Evolutionary conservation across 2,888 invertebrate species (phyloP).

Genomic region (Melipona beecheii): DNA sequence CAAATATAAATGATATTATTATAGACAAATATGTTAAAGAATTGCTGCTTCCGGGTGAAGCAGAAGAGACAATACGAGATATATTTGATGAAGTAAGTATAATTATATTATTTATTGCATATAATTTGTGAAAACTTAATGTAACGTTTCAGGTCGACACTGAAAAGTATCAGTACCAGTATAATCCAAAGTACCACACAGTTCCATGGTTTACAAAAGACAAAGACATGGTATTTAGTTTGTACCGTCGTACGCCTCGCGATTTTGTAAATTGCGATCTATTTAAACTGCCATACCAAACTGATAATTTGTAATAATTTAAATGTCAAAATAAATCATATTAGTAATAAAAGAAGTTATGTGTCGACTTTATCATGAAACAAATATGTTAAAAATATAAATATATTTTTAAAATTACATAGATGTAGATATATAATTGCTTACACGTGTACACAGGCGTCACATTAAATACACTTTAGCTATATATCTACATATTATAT

Average conservation of each 20-base stretch:
- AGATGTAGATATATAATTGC: constrained; percentile 32
- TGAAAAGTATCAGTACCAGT: background rate
- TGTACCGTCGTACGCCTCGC: background rate
- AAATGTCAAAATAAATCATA: background rate
- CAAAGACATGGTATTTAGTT: rapidly evolving
- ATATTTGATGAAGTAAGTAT: background rate
- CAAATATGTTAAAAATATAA: constrained; percentile 61
- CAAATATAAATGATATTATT: rapidly evolving
- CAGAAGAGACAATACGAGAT: rapidly evolving
- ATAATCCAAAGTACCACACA: background rate
- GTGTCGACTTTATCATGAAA: constrained; percentile 25
- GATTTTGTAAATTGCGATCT: constrained; percentile 36
- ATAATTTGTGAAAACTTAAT: background rate
- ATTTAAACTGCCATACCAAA: background rate
- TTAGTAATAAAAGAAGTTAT: background rate
- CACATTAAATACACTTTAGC: constrained; percentile 51
- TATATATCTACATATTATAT: constrained; percentile 13
- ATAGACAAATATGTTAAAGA: background rate
- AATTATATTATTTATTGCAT: background rate
- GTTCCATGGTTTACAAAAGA: background rate
- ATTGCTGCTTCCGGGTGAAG: rapidly evolving
- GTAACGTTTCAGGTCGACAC: background rate
- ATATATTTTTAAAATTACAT: constrained; percentile 56
- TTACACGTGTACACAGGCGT: constrained; percentile 19
- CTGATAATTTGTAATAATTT: background rate